These are phyloP conservation scores for Genyomyrus donnyi DNA, from an alignment of 2,113 vertebrate species.

Conservation along the genomic window DNA sequence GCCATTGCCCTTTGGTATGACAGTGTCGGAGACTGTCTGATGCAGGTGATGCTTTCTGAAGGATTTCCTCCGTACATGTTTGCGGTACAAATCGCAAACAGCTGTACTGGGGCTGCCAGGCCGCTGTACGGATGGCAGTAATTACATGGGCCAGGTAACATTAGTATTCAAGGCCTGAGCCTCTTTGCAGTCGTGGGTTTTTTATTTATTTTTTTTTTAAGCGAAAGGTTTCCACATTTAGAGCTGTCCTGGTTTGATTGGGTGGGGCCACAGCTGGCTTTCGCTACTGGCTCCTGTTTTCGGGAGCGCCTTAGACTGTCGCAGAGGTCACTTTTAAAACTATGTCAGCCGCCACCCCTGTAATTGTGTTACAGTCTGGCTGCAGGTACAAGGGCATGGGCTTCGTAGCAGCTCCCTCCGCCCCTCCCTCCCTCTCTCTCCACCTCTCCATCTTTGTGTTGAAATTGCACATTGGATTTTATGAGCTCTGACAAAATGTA, in stretches of 20 bases:
- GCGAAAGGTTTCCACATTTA: background rate
- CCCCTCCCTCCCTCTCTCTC: background rate
- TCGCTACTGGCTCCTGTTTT: background rate
- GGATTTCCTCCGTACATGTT: background rate
- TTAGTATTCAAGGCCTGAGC: background rate
- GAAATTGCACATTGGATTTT: background rate
- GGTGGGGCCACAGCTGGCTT: background rate
- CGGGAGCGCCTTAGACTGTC: background rate
- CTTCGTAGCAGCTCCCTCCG: background rate
- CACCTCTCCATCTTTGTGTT: background rate
- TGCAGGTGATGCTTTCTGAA: background rate
- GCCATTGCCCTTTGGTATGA: background rate
- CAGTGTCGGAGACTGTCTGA: background rate
- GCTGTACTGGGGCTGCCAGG: background rate
- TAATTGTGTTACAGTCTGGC: background rate
- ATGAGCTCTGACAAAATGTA: background rate
- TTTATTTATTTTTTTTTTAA: background rate
- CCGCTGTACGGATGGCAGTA: background rate
- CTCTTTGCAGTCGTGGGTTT: background rate
- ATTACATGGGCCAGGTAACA: background rate
- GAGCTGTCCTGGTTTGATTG: background rate
- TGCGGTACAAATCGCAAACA: background rate
- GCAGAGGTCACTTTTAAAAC: background rate
- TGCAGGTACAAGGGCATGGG: background rate
- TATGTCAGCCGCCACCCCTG: background rate